phyloP scores from a whole-genome alignment of 2,113 vertebrate genomes.

The Trogon melanurus region DNA sequence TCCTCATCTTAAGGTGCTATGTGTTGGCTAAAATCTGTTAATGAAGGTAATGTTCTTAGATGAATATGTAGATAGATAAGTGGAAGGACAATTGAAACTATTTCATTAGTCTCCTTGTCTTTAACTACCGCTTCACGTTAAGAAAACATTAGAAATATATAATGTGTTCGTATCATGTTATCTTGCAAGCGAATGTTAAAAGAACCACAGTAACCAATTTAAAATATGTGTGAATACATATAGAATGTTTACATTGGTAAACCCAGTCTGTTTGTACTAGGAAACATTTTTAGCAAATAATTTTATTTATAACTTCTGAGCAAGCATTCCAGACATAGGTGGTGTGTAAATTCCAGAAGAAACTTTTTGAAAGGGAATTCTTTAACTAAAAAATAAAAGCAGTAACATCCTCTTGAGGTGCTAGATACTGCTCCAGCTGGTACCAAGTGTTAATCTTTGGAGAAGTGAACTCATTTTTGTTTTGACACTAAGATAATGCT shows the following conservation, averaged over 20 bases:
- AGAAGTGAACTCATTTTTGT: conserved; percentile 53
- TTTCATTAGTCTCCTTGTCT: neutral
- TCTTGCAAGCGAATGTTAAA: conserved; percentile 23
- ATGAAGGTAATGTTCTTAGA: neutral
- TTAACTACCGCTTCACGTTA: neutral
- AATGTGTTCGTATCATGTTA: neutral
- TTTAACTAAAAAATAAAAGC: conserved; percentile 22
- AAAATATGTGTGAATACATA: conserved; percentile 28
- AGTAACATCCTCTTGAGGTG: conserved; percentile 2
- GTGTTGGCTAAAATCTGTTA: neutral
- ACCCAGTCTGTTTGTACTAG: conserved; percentile 45
- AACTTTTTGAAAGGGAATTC: conserved; percentile 60
- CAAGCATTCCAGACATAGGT: conserved; percentile 71
- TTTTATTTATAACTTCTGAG: conserved; percentile 69
- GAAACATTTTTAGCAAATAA: conserved; percentile 68
- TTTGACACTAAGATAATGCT: conserved; percentile 63
- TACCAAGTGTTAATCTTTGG: conserved; percentile 52
- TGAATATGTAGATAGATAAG: neutral
- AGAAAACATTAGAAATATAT: neutral
- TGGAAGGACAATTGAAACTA: neutral
- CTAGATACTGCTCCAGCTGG: conserved; percentile 63
- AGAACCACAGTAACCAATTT: conserved; percentile 4
- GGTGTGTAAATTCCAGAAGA: conserved; percentile 64
- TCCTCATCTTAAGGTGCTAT: neutral
- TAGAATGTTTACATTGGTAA: conserved; percentile 42